phyloP scores from a whole-genome alignment of 2,888 invertebrate genomes.

The Noctua comes region DNA sequence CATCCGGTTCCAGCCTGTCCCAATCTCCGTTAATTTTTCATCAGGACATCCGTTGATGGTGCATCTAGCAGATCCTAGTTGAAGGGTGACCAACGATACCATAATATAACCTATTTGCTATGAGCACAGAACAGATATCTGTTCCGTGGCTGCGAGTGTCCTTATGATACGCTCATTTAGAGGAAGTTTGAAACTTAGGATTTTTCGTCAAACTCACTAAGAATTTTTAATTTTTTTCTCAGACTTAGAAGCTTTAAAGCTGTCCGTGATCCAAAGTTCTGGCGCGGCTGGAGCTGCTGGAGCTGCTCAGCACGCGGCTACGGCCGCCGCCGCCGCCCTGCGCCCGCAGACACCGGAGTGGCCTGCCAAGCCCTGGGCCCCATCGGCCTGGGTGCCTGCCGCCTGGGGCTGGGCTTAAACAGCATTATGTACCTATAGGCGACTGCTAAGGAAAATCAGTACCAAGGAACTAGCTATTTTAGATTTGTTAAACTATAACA shows the following conservation, averaged over 20 bases:
- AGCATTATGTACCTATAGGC: neutral
- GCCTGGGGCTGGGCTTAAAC: conserved; percentile 82
- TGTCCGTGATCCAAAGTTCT: conserved; percentile 91
- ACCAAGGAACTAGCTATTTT: conserved; percentile 6
- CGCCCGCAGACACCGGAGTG: conserved; percentile 78
- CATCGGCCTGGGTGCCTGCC: conserved; percentile 71
- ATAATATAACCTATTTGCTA: neutral
- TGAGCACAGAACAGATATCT: neutral
- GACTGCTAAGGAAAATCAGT: neutral
- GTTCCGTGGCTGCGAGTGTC: neutral
- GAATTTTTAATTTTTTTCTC: conserved; percentile 41
- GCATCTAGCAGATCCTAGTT: neutral
- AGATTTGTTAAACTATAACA: neutral
- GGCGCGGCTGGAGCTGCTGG: conserved; percentile 89
- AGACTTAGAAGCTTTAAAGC: conserved; percentile 91
- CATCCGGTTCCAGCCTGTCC: neutral
- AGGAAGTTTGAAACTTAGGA: neutral
- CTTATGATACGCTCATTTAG: neutral
- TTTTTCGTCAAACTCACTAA: neutral
- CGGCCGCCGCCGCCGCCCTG: conserved; percentile 91
- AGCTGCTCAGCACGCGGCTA: conserved; percentile 90
- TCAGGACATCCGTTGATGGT: neutral
- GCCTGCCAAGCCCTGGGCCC: conserved; percentile 71
- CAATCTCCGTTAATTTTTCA: neutral
- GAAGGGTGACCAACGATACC: neutral